Evolutionary conservation across 1,140 invertebrate genomes (phyloP).

Genomic region (Campoletis sonorensis): DNA sequence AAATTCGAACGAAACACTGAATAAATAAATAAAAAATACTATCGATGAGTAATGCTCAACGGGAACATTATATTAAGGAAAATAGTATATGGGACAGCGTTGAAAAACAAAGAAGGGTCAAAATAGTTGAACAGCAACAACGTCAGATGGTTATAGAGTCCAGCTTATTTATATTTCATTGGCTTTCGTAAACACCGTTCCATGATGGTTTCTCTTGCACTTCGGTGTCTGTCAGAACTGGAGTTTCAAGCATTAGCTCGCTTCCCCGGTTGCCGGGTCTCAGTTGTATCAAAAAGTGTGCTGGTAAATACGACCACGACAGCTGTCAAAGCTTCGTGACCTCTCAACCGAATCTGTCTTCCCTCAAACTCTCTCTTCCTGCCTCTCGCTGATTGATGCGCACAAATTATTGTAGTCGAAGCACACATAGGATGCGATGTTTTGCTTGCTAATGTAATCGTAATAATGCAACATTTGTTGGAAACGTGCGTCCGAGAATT

Average conservation of each 20-base stretch:
- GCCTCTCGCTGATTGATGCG: not conserved
- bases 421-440: conserved; percentile 8
- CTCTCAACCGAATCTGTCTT: conserved; percentile 14
- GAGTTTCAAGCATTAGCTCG: not conserved
- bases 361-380: not conserved
- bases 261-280: not conserved
- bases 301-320: conserved; percentile 9
- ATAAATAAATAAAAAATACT: no score
- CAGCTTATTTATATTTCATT: conserved; percentile 32
- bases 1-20: no score
- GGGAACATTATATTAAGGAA: no score
- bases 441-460: conserved; percentile 50
- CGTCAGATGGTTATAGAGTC: not conserved
- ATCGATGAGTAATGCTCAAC: no score
- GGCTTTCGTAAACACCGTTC: conserved; percentile 14
- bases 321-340: conserved; percentile 47
- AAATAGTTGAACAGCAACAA: not conserved
- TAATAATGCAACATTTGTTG: conserved; percentile 32
- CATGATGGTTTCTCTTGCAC: conserved; percentile 17
- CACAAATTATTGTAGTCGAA: not conserved
- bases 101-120: not conserved
- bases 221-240: conserved; percentile 14
- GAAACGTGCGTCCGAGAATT: not conserved
- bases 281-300: not conserved
- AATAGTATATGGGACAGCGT: no score